Base-by-base conservation (phyloP, 2,888 invertebrate genomes). In the Patella ulyssiponensis region DNA sequence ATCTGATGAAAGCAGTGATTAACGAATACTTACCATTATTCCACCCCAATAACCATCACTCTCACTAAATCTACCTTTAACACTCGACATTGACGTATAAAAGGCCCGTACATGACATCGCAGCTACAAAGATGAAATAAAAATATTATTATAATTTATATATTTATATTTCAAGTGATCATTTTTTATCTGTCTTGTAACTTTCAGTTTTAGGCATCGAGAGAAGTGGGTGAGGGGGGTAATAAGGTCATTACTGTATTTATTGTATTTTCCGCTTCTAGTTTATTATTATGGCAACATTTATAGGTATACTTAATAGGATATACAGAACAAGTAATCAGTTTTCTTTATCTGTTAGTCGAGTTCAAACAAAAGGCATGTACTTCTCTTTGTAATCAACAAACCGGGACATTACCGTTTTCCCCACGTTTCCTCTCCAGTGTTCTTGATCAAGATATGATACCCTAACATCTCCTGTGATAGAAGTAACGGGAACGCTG, bases 41-140 rank as follows among this genome's bases (percentile, higher is more conserved):
- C 82, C 82, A 2, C 75, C 79, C 73, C 70, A 80, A 77, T 80
- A 82, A 14, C 77, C 74, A 20, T 79, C 75, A 44, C 82, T 82
- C 12, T 64, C 69, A 14, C 75, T 52, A 53, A 73, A 73, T 14
- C 53, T 44, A 20, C 79, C 77, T n/a, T 71, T 76, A 23, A 76
- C 71, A 51, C 70, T 76, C 17, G 69, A 52, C 69, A 70, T 77
- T 1, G 75, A 74, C 51, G 64, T 71, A 73, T 79, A 80, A 52
- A 70, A 73, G 2, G 80, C 33, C 20, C 80, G 44, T 5, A 79
- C 77, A 52, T 76, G 69, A 72, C 82, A 82, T 0, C 80, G 79
- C n/a, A 80, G 70, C 80, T 80, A 74, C 14, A 69, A 73, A 33
- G 33, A 9, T 7, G n/a, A 14, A 72, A 51, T 1, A 44, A n/a